phyloP scores from a whole-genome alignment of 2,113 vertebrate species.

The Ptyas mucosa region DNA sequence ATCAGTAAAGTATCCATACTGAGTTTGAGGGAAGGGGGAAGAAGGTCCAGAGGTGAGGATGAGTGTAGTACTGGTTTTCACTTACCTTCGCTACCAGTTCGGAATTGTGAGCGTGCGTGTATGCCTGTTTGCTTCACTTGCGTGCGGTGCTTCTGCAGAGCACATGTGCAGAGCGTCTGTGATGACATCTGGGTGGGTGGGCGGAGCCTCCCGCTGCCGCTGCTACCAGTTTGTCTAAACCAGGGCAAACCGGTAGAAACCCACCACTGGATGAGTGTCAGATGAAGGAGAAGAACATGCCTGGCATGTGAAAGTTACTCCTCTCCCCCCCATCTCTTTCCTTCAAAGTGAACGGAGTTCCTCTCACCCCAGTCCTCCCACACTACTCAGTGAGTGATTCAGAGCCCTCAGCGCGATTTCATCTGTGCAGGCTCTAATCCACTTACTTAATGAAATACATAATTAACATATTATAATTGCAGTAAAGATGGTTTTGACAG shows the following conservation, averaged over 20 bases:
- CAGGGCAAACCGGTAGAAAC: too few species aligned
- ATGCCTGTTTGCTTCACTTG: too few species aligned
- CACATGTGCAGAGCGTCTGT: too few species aligned
- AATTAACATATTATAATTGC: slow-evolving; percentile 99
- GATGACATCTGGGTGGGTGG: too few species aligned
- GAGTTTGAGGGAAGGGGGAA: slow-evolving; percentile 8
- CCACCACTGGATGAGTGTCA: background rate
- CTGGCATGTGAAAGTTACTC: slow-evolving; percentile 65
- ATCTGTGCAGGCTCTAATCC: slow-evolving; percentile 88
- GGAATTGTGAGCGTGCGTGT: too few species aligned
- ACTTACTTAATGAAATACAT: slow-evolving; percentile 99
- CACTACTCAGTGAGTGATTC: slow-evolving; percentile 77
- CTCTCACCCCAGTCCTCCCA: slow-evolving; percentile 73
- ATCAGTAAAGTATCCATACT: slow-evolving; percentile 48
- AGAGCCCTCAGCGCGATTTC: slow-evolving; percentile 83
- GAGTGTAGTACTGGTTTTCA: too few species aligned
- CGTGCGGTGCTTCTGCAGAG: too few species aligned
- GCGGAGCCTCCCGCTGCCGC: too few species aligned
- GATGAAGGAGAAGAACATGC: slow-evolving; percentile 23
- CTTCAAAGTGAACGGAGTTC: slow-evolving; percentile 70
- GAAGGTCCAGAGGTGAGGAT: background rate
- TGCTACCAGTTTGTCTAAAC: too few species aligned
- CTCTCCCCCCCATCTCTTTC: background rate
- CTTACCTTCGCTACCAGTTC: too few species aligned
- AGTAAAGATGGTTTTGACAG: slow-evolving; percentile 99